Evolutionary conservation across 2,888 invertebrate species (phyloP).

Genomic region (Glyphotaelius pellucidus): DNA sequence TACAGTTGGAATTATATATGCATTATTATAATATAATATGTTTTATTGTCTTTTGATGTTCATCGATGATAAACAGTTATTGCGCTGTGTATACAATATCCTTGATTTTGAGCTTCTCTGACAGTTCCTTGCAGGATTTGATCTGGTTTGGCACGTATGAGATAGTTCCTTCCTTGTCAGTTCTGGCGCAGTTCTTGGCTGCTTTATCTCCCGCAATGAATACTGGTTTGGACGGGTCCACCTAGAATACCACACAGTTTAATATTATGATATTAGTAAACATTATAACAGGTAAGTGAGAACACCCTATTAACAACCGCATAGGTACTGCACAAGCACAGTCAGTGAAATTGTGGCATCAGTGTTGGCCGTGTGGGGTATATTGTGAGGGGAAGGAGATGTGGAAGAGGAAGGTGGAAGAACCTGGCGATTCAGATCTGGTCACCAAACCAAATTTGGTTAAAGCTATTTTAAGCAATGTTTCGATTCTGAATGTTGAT

Average conservation of each 20-base stretch:
- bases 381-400: neutral
- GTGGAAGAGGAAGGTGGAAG: neutral
- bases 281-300: neutral
- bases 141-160: slow-evolving; percentile 88
- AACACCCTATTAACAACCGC: neutral
- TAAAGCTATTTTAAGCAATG: no score
- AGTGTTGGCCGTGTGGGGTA: no score
- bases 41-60: neutral
- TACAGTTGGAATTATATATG: neutral
- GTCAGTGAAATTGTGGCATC: no score
- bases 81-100: neutral
- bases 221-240: slow-evolving; percentile 82
- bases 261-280: slow-evolving; percentile 30
- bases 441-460: no score
- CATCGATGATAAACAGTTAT: neutral
- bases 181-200: slow-evolving; percentile 80
- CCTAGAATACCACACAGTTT: slow-evolving; percentile 71
- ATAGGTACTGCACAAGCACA: no score
- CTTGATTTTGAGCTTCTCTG: slow-evolving; percentile 73
- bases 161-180: slow-evolving; percentile 85
- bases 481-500: no score
- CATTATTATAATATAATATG: neutral
- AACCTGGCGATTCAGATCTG: no score
- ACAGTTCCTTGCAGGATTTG: slow-evolving; percentile 79
- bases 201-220: slow-evolving; percentile 93